Percentiles rank a stretch among this genome's conserved stretches.
phyloP scores from a whole-genome alignment of 2,797 vertebrate genomes.

The Sphenodon punctatus region DNA sequence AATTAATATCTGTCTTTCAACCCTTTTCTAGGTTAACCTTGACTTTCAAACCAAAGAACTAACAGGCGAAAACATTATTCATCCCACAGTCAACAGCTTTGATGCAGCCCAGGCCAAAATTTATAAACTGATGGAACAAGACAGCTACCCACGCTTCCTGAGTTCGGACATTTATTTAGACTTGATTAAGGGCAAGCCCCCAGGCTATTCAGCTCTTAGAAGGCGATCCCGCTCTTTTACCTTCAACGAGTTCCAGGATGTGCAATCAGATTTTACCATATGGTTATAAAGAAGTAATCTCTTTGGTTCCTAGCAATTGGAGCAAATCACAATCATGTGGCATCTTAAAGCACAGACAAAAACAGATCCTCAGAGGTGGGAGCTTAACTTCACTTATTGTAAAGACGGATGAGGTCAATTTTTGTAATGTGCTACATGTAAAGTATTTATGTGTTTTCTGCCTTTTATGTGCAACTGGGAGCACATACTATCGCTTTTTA shows the following conservation, averaged over 20 bases:
- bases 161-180: constrained; percentile 85
- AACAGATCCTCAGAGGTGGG: background rate
- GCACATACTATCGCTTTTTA: background rate
- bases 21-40: constrained; percentile 87
- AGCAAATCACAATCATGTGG: accelerated
- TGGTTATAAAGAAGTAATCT: constrained; percentile 71
- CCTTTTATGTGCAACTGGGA: background rate
- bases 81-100: constrained; percentile 81
- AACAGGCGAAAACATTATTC: constrained; percentile 77
- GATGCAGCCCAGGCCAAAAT: constrained; percentile 87
- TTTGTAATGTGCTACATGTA: accelerated
- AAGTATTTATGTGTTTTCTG: background rate
- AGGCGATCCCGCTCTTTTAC: constrained; percentile 92
- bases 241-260: constrained; percentile 84
- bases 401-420: background rate
- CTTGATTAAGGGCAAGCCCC: constrained; percentile 77
- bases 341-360: background rate
- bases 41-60: constrained; percentile 87
- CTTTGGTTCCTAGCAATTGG: background rate
- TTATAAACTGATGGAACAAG: constrained; percentile 93
- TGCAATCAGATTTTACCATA: constrained; percentile 68
- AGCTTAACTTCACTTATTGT: background rate
- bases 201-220: constrained; percentile 76
- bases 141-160: constrained; percentile 93
- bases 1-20: no score